Percentiles rank a stretch among this genome's conserved stretches.
Evolutionary conservation across 1,140 invertebrate species (phyloP).

Genomic region (Diprion similis): DNA sequence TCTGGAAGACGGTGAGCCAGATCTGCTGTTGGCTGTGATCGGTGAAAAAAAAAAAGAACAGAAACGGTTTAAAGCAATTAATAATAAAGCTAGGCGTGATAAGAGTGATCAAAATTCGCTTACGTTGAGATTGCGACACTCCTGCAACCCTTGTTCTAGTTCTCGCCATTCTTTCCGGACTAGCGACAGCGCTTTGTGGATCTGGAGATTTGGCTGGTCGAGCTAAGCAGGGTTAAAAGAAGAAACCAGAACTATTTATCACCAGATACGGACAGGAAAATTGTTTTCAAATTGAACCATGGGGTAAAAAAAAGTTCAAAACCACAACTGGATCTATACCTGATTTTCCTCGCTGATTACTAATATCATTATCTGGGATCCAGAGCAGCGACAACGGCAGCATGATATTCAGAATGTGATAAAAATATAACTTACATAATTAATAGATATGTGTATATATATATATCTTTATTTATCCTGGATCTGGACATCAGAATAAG

Average conservation of each 20-base stretch:
- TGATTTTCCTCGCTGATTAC: constrained; percentile 38
- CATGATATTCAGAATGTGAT: constrained; percentile 24
- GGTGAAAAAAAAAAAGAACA: constrained; percentile 18
- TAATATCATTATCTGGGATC: constrained; percentile 42
- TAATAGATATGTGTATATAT: no score
- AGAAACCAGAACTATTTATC: not conserved
- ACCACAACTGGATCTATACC: constrained; percentile 27
- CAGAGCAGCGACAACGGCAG: constrained; percentile 27
- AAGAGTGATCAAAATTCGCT: constrained; percentile 54
- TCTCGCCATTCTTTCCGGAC: constrained; percentile 72
- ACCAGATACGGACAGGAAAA: no score
- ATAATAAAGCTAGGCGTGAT: no score
- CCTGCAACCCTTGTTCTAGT: constrained; percentile 70
- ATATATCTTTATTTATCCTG: no score
- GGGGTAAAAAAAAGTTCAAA: no score
- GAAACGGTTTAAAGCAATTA: constrained; percentile 6
- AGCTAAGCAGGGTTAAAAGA: constrained; percentile 57
- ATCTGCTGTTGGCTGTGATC: constrained; percentile 78
- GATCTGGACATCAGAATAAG: no score
- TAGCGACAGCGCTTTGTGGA: constrained; percentile 53
- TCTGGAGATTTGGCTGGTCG: constrained; percentile 67
- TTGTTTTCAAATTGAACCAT: no score
- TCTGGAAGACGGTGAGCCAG: constrained; percentile 86
- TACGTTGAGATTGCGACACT: constrained; percentile 91
- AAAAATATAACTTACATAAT: not conserved